Percentiles rank a stretch among this genome's conserved stretches.
phyloP scores from a whole-genome alignment of 1,140 invertebrate genomes.

The Drosophila quadrilineata region DNA sequence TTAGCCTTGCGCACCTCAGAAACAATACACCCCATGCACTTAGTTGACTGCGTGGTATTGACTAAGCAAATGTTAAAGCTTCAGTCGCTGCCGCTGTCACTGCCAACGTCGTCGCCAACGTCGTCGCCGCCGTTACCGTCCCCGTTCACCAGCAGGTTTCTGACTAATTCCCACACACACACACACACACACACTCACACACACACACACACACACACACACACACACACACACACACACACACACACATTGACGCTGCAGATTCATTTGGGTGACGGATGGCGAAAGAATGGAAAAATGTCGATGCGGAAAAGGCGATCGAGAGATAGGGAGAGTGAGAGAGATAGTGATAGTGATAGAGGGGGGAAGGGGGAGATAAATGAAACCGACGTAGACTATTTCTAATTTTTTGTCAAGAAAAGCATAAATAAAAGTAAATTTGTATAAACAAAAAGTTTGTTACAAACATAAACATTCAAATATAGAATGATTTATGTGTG shows the following conservation, averaged over 20 bases:
- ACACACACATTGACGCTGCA: too few species aligned
- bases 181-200: too few species aligned
- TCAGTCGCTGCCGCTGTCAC: background rate
- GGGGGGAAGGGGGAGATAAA: background rate
- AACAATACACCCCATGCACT: background rate
- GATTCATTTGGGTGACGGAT: conserved; percentile 32
- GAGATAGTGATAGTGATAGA: background rate
- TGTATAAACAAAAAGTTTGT: conserved; percentile 21
- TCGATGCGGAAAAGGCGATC: background rate
- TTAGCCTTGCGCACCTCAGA: too few species aligned
- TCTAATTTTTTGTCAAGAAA: too few species aligned
- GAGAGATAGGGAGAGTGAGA: background rate
- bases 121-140: background rate
- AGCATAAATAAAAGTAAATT: too few species aligned
- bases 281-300: conserved; percentile 20
- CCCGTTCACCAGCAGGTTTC: conserved; percentile 63
- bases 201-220: too few species aligned
- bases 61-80: conserved; percentile 12
- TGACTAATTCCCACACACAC: conserved; percentile 63
- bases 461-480: too few species aligned
- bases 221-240: too few species aligned
- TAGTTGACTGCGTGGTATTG: background rate
- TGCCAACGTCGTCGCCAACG: background rate
- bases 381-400: too few species aligned
- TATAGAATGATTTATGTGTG: background rate